Evolutionary conservation across 2,797 vertebrate species (phyloP), one percentile per base, ranked within the genome.

Genomic region (Hippopotamyrus pictus): DNA sequence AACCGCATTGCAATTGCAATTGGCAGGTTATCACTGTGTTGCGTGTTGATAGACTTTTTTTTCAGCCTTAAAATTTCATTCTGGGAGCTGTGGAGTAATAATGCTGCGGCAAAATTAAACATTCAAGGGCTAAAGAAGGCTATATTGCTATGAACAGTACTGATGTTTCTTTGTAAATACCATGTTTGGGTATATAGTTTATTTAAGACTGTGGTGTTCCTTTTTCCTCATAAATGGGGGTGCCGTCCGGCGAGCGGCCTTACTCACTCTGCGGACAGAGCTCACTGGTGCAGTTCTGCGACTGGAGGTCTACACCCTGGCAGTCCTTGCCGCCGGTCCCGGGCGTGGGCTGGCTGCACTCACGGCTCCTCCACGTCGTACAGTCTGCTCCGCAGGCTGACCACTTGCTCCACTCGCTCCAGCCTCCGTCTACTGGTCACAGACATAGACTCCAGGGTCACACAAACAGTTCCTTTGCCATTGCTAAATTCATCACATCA

Each of bases 331-430:
- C 98, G 59, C 98, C 98, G 0, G 98, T 98, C 90, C 97, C 97
- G 0, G 98, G 98, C 0, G 95, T 95, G 0, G 98, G 98, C 92
- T 99, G 98, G 0, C 97, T 97, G 92, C 98, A 99, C 92, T 98
- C 98, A 0, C 98, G 96, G 94, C 96, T 99, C 88, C 98, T 96
- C 98, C 98, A 99, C 95, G 97, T 97, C 0, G 97, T 97, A 91
- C 98, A 99, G 93, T 99, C 98, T 0, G 96, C 94, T 1, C 97
- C 97, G 0, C 98, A 99, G 5, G 97, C 95, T 0, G 98, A 99
- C 98, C 98, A 99, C 91, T 98, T 97, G 95, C 98, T 99, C 98
- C 98, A 99, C 37, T 97, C 96, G 0, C 97, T 97, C 98, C 98
- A 99, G 91, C 96, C 97, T 5, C 98, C 98, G 0, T 99, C 98